phyloP scores from a whole-genome alignment of 1,140 invertebrate species.

The Oncopeltus fasciatus region DNA sequence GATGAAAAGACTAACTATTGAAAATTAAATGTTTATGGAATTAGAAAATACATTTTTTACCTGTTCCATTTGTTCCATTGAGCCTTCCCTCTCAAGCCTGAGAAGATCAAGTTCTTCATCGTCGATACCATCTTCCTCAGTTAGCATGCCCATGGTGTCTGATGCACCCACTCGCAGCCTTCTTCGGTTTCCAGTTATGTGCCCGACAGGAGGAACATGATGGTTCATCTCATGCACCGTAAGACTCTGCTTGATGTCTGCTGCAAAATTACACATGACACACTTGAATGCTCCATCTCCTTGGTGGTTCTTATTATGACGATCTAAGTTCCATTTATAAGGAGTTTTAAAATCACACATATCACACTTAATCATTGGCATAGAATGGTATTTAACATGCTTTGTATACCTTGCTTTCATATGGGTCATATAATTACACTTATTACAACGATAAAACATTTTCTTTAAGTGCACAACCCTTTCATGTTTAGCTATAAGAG shows the following conservation, averaged over 20 bases:
- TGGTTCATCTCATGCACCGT: conserved; percentile 84
- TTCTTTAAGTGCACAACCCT: conserved; percentile 41
- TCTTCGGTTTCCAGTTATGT: conserved; percentile 34
- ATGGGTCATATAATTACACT: conserved; percentile 81
- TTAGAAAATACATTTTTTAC: too few relatives aligned
- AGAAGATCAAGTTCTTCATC: conserved; percentile 21
- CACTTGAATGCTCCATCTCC: conserved; percentile 69
- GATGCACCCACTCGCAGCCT: conserved; percentile 56
- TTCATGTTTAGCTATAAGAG: conserved; percentile 33
- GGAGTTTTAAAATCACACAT: conserved; percentile 85
- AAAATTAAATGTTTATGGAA: too few relatives aligned
- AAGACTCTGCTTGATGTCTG: conserved; percentile 80
- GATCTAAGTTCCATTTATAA: conserved; percentile 84
- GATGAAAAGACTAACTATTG: too few relatives aligned
- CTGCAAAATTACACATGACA: conserved; percentile 76
- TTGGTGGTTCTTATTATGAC: conserved; percentile 81
- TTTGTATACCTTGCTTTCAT: conserved; percentile 79
- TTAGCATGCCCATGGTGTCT: conserved; percentile 35
- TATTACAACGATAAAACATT: conserved; percentile 67
- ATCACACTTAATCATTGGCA: conserved; percentile 85
- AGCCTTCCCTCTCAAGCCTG: conserved; percentile 14
- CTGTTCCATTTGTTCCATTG: not conserved
- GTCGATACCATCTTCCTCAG: conserved; percentile 18
- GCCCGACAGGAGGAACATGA: conserved; percentile 59
- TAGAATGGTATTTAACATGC: conserved; percentile 85